These are phyloP conservation scores for Bubo blakistoni DNA, from an alignment of 2,113 vertebrate genomes.

Conservation along the genomic window DNA sequence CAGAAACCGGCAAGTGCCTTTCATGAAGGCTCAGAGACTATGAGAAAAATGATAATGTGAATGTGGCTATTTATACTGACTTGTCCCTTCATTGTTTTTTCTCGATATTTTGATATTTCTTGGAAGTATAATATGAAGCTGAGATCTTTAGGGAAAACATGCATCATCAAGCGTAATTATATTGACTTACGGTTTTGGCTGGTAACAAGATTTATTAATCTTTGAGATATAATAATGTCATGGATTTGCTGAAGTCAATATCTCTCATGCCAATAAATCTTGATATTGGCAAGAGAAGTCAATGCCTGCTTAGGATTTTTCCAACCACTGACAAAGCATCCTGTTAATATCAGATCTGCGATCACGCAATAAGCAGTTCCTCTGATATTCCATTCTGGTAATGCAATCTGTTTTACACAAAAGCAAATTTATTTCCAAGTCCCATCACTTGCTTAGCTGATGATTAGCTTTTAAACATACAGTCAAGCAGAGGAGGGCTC, in stretches of 20 bases:
- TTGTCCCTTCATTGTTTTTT: background rate
- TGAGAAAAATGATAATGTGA: background rate
- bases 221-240: conserved; percentile 72
- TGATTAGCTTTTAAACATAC: background rate
- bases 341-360: conserved; percentile 47
- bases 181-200: conserved; percentile 71
- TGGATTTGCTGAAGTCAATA: conserved; percentile 75
- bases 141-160: conserved; percentile 61
- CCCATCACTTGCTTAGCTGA: background rate
- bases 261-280: conserved; percentile 73
- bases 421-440: conserved; percentile 25
- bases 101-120: conserved; percentile 63
- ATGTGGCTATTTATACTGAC: background rate
- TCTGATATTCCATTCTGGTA: conserved; percentile 49
- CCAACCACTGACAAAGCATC: conserved; percentile 66
- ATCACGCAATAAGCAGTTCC: conserved; percentile 19
- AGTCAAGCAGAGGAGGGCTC: background rate
- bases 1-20: background rate
- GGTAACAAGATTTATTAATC: conserved; percentile 76
- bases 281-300: conserved; percentile 72
- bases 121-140: conserved; percentile 39
- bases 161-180: conserved; percentile 71
- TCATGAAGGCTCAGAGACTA: background rate
- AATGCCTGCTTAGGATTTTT: conserved; percentile 73
- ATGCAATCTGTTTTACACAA: conserved; percentile 20